Base-by-base conservation (phyloP, 2,888 invertebrate genomes). In the Halictus ligatus region DNA sequence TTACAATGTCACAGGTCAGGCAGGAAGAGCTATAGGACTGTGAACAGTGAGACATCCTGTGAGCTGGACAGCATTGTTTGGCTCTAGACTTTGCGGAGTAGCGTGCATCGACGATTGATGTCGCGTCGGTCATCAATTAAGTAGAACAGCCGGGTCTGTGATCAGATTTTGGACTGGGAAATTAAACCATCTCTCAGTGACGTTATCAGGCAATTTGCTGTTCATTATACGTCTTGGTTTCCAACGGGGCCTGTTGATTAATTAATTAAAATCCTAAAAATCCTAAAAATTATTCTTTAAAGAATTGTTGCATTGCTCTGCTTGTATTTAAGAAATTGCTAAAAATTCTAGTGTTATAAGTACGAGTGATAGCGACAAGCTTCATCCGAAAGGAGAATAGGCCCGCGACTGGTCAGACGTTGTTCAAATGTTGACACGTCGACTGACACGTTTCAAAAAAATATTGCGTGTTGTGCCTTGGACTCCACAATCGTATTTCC, bases 91-190 rank as follows among this genome's bases (percentile, higher is more conserved):
- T 64, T 64, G 60, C 60, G 15, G 60, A 29, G 60, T 64, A 64
- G 29, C 29, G 60, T n/a, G 60, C 60, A 64, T 64, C 60, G 60
- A 64, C 60, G 60, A 64, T 64, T 64, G 60, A 64, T 64, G 60
- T 64, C 60, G 60, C 60, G 60, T 64, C 60, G 60, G 25, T n/a
- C 60, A 64, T 64, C 60, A 64, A 64, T 64, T 64, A 64, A 64
- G 60, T 64, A 15, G 60, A 64, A 64, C 60, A 29, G 6, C 25
- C 60, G 13, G 15, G 15, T 7, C 29, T 29, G 29, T 29, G 60
- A 25, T 12, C 29, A 25, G 60, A 64, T 29, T 29, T 7, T 29
- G 15, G 6, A 64, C 60, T 64, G 25, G 29, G 15, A 64, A 64
- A 64, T 64, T 64, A 64, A 64, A 64, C 60, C 60, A 2, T 25